Evolutionary conservation across 2,113 vertebrate genomes (phyloP).

Genomic region (Calypte anna): DNA sequence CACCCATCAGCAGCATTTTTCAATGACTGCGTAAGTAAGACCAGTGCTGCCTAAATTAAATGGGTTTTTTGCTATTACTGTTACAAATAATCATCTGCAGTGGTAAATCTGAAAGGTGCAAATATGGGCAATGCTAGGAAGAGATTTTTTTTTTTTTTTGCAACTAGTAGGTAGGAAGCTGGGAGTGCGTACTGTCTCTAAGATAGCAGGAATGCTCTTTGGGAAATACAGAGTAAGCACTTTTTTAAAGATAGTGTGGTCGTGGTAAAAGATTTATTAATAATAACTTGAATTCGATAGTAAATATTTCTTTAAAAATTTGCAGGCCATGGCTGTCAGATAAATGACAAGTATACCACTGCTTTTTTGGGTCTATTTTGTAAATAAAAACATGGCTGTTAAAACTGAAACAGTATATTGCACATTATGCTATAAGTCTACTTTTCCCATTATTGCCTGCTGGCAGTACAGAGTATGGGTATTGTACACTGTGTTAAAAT

Average conservation of each 20-base stretch:
- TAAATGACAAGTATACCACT: background rate
- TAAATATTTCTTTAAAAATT: background rate
- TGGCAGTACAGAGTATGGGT: background rate
- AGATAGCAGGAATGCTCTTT: background rate
- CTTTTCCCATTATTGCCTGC: background rate
- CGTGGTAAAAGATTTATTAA: background rate
- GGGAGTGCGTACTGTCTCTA: background rate
- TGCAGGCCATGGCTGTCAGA: background rate
- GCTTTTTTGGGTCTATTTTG: background rate
- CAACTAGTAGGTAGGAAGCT: background rate
- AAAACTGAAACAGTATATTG: background rate
- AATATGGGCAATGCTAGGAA: background rate
- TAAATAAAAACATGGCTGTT: background rate
- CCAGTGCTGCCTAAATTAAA: background rate
- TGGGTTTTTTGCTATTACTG: background rate
- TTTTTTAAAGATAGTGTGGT: background rate
- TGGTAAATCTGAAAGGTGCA: background rate
- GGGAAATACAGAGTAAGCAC: background rate
- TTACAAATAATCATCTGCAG: background rate
- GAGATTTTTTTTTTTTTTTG: background rate
- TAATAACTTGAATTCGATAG: background rate
- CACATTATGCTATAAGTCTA: background rate
- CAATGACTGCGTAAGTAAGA: background rate
- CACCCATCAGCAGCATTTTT: background rate
- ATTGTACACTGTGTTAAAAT: background rate